A percentile compares a stretch with the other conserved stretches of the same genome.
Conservation (phyloP, 1,140 invertebrate species). For the Brachionus manjavacas region DNA sequence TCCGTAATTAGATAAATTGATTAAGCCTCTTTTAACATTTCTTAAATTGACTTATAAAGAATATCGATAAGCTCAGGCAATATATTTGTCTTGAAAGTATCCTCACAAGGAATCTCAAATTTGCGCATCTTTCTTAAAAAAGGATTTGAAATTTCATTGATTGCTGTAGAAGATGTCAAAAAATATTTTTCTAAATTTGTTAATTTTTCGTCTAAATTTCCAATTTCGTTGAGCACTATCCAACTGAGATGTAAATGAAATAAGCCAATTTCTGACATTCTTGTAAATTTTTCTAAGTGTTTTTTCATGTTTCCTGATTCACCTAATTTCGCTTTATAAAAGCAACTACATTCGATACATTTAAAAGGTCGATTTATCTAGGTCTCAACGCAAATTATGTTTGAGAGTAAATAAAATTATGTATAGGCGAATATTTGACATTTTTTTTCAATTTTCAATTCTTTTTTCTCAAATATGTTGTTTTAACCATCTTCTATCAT, state of each 20-base stretch:
- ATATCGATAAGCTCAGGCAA: not conserved
- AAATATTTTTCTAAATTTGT: not conserved
- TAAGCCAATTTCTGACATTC: not conserved
- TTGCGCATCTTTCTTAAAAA: not conserved
- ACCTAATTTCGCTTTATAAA: not conserved
- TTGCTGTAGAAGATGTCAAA: not conserved
- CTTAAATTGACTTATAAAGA: not conserved
- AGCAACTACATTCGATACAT: not conserved
- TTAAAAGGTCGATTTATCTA: not conserved
- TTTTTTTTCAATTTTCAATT: not conserved
- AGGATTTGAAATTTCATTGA: not conserved
- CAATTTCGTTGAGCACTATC: not conserved
- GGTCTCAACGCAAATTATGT: not conserved
- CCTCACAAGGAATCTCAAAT: not conserved
- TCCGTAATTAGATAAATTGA: constrained; percentile 1
- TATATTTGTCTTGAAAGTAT: not conserved
- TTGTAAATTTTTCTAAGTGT: not conserved
- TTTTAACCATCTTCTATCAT: not conserved
- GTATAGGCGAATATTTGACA: not conserved
- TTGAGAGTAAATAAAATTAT: not conserved
- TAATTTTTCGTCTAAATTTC: not conserved
- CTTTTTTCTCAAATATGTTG: not conserved
- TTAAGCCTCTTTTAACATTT: constrained; percentile 7
- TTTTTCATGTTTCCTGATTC: not conserved
- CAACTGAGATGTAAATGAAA: not conserved